A percentile compares a stretch with the other conserved stretches of the same genome.
Conservation (phyloP, 2,888 invertebrate genomes). For the Ormyrus pomaceus region DNA sequence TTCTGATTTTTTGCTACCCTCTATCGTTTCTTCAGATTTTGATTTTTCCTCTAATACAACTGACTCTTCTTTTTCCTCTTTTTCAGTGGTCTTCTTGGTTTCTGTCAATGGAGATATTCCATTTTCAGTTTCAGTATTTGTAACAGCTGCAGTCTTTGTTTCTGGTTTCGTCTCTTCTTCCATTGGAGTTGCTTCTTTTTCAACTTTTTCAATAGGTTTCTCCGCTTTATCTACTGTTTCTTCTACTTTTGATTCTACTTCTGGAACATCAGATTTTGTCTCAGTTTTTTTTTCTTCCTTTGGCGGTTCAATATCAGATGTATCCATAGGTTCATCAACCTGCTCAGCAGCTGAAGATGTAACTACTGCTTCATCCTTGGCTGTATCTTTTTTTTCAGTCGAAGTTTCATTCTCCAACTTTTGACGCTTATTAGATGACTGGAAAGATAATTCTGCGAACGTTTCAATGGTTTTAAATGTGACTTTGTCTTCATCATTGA, state of each 20-base stretch:
- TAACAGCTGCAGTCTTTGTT: conserved; percentile 45
- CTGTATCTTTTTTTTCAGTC: conserved; percentile 49
- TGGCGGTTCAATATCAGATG: conserved; percentile 64
- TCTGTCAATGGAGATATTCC: conserved; percentile 56
- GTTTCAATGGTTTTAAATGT: conserved; percentile 79
- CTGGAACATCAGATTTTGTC: conserved; percentile 44
- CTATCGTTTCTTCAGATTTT: conserved; percentile 55
- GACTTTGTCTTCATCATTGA: conserved; percentile 79
- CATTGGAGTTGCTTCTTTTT: conserved; percentile 55
- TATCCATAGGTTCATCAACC: conserved; percentile 68
- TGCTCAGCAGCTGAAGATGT: conserved; percentile 42
- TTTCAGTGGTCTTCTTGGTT: conserved; percentile 49
- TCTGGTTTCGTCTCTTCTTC: conserved; percentile 55
- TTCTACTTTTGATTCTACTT: conserved; percentile 56
- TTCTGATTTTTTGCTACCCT: conserved; percentile 58
- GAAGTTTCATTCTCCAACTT: conserved; percentile 65
- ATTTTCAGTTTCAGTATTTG: conserved; percentile 59
- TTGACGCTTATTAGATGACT: conserved; percentile 69
- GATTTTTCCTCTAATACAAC: conserved; percentile 54
- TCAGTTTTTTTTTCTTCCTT: conserved; percentile 61
- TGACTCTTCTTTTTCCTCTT: conserved; percentile 54
- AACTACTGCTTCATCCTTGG: conserved; percentile 46
- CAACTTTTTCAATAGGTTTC: conserved; percentile 32
- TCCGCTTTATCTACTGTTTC: neutral
- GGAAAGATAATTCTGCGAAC: conserved; percentile 79